Evolutionary conservation across 2,888 invertebrate species (phyloP).

Genomic region (Tipula confusa): DNA sequence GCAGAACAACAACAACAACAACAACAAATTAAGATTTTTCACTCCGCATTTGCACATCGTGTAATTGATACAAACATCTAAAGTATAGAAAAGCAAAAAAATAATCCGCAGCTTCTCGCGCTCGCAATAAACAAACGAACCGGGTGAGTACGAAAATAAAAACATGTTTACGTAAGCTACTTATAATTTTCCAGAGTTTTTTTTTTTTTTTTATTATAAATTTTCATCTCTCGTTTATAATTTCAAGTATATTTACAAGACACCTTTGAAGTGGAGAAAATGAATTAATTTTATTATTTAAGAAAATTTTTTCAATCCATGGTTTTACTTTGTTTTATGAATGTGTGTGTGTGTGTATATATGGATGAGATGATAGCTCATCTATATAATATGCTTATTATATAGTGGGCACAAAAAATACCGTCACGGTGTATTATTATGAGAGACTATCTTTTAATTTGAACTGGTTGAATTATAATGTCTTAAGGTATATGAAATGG

Average conservation of each 20-base stretch:
- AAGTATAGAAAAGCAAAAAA: background rate
- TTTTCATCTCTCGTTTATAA: background rate
- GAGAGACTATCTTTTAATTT: too few relatives aligned
- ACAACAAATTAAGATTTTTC: background rate
- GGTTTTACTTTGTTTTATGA: background rate
- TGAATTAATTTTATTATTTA: background rate
- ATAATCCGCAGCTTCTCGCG: background rate
- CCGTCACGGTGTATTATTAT: too few relatives aligned
- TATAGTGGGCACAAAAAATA: too few relatives aligned
- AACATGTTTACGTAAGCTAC: slow-evolving; percentile 9
- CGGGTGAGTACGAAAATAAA: background rate
- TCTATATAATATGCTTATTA: too few relatives aligned
- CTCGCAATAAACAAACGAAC: background rate
- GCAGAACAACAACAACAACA: too few relatives aligned
- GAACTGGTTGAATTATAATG: too few relatives aligned
- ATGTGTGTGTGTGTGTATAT: too few relatives aligned
- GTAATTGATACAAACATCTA: background rate
- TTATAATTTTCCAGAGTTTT: background rate
- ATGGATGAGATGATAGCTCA: background rate
- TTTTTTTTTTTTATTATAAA: background rate
- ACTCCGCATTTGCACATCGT: background rate
- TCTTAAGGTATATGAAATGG: too few relatives aligned
- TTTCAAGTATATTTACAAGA: background rate
- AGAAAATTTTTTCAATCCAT: background rate
- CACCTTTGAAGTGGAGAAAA: background rate